Conservation (phyloP, 1,140 invertebrate species). For the Orussus abietinus region DNA sequence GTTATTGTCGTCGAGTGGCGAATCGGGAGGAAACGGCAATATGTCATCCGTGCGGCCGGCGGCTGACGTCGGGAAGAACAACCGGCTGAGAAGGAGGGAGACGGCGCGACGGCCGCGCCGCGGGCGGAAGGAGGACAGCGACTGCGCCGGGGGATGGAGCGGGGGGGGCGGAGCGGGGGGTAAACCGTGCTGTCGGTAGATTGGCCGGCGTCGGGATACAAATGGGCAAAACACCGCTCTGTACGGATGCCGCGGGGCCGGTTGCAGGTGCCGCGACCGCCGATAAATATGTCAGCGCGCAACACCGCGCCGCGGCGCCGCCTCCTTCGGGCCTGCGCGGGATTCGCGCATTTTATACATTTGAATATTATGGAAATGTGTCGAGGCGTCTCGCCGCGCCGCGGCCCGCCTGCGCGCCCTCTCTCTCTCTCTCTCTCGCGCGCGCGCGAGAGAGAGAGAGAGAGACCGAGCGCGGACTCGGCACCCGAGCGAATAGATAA, state of each 20-base stretch:
- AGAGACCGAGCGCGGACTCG: constrained; percentile 1
- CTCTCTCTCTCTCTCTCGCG: constrained; percentile 2
- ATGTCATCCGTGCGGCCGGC: constrained; percentile 7
- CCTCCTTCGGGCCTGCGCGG: constrained; percentile 14
- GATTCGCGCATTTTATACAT: constrained; percentile 27
- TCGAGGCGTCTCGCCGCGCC: constrained; percentile 10
- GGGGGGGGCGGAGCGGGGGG: constrained; percentile 19
- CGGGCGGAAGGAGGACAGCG: too few relatives aligned
- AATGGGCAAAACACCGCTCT: constrained; percentile 34
- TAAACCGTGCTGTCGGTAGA: constrained; percentile 24
- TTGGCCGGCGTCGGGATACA: constrained; percentile 21
- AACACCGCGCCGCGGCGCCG: constrained; percentile 32
- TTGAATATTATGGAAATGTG: constrained; percentile 41
- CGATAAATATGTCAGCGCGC: constrained; percentile 51
- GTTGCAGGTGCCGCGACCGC: constrained; percentile 47
- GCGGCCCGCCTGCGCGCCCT: constrained; percentile 14
- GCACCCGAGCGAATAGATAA: too few relatives aligned
- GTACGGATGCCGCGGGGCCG: constrained; percentile 40
- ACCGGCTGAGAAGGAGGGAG: constrained; percentile 16
- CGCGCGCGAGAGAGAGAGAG: constrained; percentile 2
- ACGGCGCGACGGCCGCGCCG: constrained; percentile 1
- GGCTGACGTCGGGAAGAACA: neutral
- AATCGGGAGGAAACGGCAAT: constrained; percentile 9
- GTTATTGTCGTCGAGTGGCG: too few relatives aligned
- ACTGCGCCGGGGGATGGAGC: constrained; percentile 1